A percentile compares a stretch with the other conserved stretches of the same genome.
These are phyloP conservation scores for Pantelozetes paolii DNA, from an alignment of 2,888 invertebrate genomes.

Conservation along the genomic window DNA sequence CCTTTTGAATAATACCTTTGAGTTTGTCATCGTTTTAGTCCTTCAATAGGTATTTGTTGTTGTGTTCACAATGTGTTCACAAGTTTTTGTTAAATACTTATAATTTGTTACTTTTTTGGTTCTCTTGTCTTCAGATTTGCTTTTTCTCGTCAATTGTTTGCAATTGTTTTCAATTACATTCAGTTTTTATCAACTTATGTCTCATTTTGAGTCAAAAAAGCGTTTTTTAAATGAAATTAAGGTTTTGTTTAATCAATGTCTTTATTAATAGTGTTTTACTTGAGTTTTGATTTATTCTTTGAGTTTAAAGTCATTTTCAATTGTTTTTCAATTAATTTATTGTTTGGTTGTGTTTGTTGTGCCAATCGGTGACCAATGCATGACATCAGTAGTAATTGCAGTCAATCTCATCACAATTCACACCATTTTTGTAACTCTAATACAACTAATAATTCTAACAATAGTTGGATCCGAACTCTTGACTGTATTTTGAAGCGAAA, in stretches of 20 bases:
- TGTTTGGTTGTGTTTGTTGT: neutral
- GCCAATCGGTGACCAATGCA: conserved; percentile 18
- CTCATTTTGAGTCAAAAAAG: neutral
- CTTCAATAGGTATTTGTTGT: neutral
- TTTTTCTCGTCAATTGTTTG: too few relatives aligned
- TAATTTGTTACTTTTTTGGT: neutral
- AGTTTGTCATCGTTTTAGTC: conserved; percentile 17
- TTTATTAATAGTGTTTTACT: too few relatives aligned
- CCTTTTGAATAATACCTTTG: neutral
- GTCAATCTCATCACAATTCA: conserved; percentile 2
- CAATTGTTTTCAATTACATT: neutral
- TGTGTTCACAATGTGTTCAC: too few relatives aligned
- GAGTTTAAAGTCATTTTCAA: neutral
- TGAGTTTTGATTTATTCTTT: neutral
- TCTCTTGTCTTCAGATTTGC: too few relatives aligned
- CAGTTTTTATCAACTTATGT: neutral
- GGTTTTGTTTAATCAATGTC: too few relatives aligned
- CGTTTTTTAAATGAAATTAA: too few relatives aligned
- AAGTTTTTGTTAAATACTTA: neutral
- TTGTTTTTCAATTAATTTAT: neutral
- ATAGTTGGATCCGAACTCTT: conserved; percentile 41
- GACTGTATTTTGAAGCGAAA: conserved; percentile 41
- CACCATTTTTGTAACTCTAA: conserved; percentile 14
- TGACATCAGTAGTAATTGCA: conserved; percentile 19
- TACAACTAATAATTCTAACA: conserved; percentile 19